A percentile compares a stretch with the other conserved stretches of the same genome.
phyloP scores from a whole-genome alignment of 1,140 invertebrate species.

The Brevipalpus yothersi region DNA sequence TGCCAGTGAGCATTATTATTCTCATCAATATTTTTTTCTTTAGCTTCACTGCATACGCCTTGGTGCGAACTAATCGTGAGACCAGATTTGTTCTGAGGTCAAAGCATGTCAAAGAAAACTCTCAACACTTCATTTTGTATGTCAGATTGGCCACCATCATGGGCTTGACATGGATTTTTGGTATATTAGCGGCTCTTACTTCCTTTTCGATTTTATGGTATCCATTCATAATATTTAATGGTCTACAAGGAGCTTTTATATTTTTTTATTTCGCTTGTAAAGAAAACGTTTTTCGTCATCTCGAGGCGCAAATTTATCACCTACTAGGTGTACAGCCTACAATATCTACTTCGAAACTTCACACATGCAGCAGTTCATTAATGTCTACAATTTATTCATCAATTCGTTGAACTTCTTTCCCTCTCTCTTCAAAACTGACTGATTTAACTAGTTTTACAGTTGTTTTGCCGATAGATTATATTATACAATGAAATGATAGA shows the following conservation, averaged over 20 bases:
- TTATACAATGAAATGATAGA: background rate
- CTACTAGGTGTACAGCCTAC: background rate
- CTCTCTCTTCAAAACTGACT: too few species aligned
- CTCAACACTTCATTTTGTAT: conserved; percentile 21
- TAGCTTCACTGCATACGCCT: conserved; percentile 19
- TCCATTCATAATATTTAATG: conserved; percentile 20
- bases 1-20: conserved; percentile 22
- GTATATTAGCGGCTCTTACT: conserved; percentile 18
- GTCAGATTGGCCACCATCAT: conserved; percentile 24
- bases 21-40: conserved; percentile 27
- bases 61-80: conserved; percentile 2
- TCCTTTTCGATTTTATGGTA: conserved; percentile 15
- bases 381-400: too few species aligned
- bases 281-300: background rate
- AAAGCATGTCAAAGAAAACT: background rate
- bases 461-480: too few species aligned
- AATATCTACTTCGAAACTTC: too few species aligned
- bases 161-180: conserved; percentile 27
- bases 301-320: background rate
- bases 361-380: too few species aligned
- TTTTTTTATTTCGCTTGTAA: conserved; percentile 24
- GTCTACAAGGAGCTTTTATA: conserved; percentile 24
- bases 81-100: conserved; percentile 1
- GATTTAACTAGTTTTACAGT: too few species aligned
- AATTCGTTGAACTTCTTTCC: too few species aligned